Percentiles rank a stretch among this genome's conserved stretches.
phyloP scores from a whole-genome alignment of 2,113 vertebrate genomes.

The Tylochromis polylepis region DNA sequence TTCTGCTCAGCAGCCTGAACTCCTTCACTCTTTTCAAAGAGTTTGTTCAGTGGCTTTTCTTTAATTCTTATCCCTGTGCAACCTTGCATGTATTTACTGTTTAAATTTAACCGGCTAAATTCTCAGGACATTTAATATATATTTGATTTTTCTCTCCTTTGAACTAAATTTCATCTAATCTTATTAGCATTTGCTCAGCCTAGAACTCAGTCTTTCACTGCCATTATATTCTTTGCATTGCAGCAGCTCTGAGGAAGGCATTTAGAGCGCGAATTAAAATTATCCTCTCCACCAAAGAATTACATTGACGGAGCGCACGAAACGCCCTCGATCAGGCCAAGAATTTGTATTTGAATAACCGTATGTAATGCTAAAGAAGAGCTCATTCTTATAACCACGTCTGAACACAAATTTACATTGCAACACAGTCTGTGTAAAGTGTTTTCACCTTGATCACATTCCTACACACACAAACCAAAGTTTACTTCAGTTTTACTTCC shows the following conservation, averaged over 20 bases:
- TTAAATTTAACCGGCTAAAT: not conserved
- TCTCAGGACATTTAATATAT: not conserved
- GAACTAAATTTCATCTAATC: not conserved
- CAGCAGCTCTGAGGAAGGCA: not conserved
- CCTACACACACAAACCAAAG: not conserved
- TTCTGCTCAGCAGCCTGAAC: not conserved
- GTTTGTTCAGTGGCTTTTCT: not conserved
- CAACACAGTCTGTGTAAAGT: not conserved
- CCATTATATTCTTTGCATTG: not conserved
- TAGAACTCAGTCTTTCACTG: not conserved
- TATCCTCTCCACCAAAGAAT: not conserved
- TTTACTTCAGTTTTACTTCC: not conserved
- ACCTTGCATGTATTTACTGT: not conserved
- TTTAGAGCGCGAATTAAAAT: not conserved
- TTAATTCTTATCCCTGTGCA: not conserved
- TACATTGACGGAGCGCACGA: not conserved
- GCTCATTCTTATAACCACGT: not conserved
- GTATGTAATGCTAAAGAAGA: not conserved
- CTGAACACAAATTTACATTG: not conserved
- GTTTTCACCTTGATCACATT: not conserved
- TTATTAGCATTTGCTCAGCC: not conserved
- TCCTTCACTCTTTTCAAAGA: not conserved
- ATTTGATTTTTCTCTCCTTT: not conserved
- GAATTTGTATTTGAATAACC: not conserved
- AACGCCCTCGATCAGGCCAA: not conserved